Evolutionary conservation across 2,888 invertebrate genomes (phyloP), one percentile per base, ranked within the genome.

Genomic region (Pachydiplax longipennis): DNA sequence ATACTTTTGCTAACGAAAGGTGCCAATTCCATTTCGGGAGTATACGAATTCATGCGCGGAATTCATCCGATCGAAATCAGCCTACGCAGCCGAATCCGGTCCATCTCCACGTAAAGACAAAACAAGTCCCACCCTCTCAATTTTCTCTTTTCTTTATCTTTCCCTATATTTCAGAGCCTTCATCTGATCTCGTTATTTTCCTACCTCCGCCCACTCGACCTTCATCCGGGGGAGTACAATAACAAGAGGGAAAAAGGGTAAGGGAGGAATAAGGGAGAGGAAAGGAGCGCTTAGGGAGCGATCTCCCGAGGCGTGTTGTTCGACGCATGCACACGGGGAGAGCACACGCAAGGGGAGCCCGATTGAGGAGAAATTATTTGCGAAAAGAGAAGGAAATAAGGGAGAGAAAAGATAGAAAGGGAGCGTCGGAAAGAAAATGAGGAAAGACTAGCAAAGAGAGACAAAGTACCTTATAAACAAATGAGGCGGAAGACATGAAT

Each of bases 111-210:
- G 73, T 12, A 31, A 31, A 31, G 73, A 31, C 25, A 73, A 25
- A 73, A 73, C 25, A 31, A 31, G 31, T 31, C 25, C 73, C 12
- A 31, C 73, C 53, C 53, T 53, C 53, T 53, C 81, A 31, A 31
- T 44, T 37, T 81, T 48, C 82, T 40, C 5, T n/a, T 44, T 81
- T 44, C 48, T 53, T 25, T 40, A n/a, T n/a, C 82, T 82, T 25
- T 53, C 48, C 53, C 48, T 25, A 44, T n/a, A n/a, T 40, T 25
- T 48, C 82, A 82, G 53, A 8, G 44, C 48, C 82, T 25, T 82
- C 82, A 82, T 82, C 82, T 81, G 37, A 40, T 44, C 81, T 81
- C 81, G 37, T 44, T 44, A n/a, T 44, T 81, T 81, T 73, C 31
- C 18, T 53, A 18, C 31, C 73, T 73, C 31, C 73, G 12, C 22